These are phyloP conservation scores for Ophion ellenae DNA, from an alignment of 2,888 invertebrate genomes.

Conservation along the genomic window DNA sequence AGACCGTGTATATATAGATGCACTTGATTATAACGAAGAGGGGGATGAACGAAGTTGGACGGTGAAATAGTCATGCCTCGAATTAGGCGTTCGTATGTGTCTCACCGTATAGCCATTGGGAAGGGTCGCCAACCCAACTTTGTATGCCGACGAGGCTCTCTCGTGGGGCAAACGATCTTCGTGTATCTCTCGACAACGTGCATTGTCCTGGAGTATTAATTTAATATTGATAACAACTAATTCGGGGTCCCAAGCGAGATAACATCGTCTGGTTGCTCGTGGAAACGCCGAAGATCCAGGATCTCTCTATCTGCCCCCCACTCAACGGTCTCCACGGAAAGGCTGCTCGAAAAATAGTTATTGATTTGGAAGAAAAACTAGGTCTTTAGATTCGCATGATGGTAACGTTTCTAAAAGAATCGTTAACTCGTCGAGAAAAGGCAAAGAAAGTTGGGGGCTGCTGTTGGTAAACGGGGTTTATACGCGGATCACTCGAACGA, in stretches of 20 bases:
- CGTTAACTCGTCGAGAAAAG: background rate
- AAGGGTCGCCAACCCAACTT: conserved; percentile 65
- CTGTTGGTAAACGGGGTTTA: background rate
- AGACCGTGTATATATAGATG: background rate
- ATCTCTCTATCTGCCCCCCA: background rate
- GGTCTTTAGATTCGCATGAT: background rate
- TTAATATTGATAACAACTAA: conserved; percentile 78
- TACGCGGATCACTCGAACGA: conserved; percentile 27
- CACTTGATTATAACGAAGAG: conserved; percentile 22
- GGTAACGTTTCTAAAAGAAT: background rate
- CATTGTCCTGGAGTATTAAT: conserved; percentile 76
- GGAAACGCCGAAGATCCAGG: background rate
- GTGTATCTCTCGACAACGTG: conserved; percentile 44
- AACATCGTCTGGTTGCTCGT: conserved; percentile 70
- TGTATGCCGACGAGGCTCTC: conserved; percentile 71
- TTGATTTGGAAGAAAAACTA: background rate
- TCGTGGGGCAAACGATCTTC: conserved; percentile 5
- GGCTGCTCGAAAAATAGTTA: background rate
- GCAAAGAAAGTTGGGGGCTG: background rate
- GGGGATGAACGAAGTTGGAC: background rate
- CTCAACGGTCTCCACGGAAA: background rate
- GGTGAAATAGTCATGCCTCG: conserved; percentile 21
- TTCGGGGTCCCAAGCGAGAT: conserved; percentile 77
- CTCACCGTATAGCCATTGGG: conserved; percentile 10
- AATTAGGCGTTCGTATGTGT: conserved; percentile 14